These are phyloP conservation scores for Telmatochromis brichardi DNA, from an alignment of 2,113 vertebrate species.

Conservation along the genomic window DNA sequence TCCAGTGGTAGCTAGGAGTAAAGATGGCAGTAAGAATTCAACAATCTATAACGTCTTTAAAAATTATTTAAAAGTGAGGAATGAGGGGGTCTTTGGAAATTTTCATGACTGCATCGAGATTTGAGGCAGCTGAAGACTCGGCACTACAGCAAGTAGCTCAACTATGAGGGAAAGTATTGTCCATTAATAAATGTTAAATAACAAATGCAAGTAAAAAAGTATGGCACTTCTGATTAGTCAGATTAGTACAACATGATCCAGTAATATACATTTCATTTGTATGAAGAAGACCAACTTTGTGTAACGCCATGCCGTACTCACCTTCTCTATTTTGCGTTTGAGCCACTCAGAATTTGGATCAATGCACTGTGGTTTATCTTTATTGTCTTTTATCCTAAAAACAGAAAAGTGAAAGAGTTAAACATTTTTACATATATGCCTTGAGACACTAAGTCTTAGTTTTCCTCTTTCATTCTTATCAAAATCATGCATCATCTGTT, in stretches of 20 bases:
- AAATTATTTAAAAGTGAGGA: fast-evolving
- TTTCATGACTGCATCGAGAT: background rate
- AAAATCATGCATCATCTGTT: background rate
- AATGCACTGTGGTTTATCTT: background rate
- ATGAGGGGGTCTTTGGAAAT: background rate
- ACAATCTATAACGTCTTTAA: background rate
- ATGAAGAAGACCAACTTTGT: fast-evolving
- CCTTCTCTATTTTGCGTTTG: background rate
- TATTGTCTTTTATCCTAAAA: background rate
- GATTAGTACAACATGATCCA: background rate
- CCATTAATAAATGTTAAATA: background rate
- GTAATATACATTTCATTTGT: background rate
- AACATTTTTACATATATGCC: background rate
- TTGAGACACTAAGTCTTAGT: background rate
- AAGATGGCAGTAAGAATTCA: background rate
- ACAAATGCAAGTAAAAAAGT: background rate
- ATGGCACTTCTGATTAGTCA: background rate
- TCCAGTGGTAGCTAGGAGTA: background rate
- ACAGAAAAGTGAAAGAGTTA: background rate
- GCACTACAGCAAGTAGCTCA: background rate
- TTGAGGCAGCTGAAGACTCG: background rate
- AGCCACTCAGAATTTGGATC: background rate
- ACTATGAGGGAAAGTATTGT: too few species aligned
- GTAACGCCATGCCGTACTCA: background rate
- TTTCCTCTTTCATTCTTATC: background rate